These are phyloP conservation scores for Sparus aurata DNA, from an alignment of 2,797 vertebrate genomes.

Conservation along the genomic window DNA sequence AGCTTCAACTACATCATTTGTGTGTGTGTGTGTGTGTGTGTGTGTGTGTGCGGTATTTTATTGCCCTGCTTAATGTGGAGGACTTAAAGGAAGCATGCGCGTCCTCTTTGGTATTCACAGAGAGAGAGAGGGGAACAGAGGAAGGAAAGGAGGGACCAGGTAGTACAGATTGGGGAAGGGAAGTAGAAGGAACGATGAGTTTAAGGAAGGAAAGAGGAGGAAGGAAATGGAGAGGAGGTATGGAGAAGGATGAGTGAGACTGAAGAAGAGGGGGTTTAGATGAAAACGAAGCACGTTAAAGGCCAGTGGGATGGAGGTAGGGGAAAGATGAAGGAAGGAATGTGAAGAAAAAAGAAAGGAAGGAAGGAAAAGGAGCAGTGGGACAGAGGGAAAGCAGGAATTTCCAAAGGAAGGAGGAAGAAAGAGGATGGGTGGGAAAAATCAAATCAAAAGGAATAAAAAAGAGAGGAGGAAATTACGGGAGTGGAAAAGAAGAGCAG, in stretches of 20 bases:
- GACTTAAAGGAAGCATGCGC: conserved; percentile 60
- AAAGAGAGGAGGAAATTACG: background rate
- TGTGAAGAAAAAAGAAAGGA: background rate
- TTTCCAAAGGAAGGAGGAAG: background rate
- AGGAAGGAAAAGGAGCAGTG: background rate
- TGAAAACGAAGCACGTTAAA: background rate
- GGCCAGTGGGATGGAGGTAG: background rate
- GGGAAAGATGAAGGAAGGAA: background rate
- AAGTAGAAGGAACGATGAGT: conserved; percentile 11
- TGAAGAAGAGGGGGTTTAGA: background rate
- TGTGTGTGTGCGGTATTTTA: conserved; percentile 48
- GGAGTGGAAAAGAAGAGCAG: background rate
- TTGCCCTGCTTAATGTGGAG: conserved; percentile 60
- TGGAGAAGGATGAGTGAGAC: background rate
- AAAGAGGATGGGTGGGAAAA: background rate
- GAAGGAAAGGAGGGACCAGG: background rate
- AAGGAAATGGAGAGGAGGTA: background rate
- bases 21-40: conserved; percentile 36
- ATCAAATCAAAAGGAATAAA: background rate
- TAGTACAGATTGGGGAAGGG: background rate
- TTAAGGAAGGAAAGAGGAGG: background rate
- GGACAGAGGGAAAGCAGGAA: background rate
- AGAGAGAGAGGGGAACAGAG: background rate
- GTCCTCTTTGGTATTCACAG: conserved; percentile 62
- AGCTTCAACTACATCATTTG: conserved; percentile 40